Evolutionary conservation across 2,113 vertebrate genomes (phyloP).

Genomic region (Cyanistes caeruleus): DNA sequence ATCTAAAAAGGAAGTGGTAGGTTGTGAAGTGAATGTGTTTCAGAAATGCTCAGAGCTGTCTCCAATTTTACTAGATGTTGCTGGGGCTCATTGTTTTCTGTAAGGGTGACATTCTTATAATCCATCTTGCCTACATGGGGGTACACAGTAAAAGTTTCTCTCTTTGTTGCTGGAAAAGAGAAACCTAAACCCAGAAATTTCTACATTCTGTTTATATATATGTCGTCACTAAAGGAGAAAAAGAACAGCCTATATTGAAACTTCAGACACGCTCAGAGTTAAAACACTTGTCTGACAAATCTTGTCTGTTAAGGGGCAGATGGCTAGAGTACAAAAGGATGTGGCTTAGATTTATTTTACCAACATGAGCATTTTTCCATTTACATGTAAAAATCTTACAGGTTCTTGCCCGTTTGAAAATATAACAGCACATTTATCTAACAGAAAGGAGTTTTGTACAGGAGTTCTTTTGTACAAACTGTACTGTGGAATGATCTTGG

Average conservation of each 20-base stretch:
- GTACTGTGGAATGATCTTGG: background rate
- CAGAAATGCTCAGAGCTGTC: background rate
- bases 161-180: background rate
- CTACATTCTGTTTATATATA: background rate
- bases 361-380: background rate
- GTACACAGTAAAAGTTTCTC: background rate
- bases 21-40: background rate
- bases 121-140: background rate
- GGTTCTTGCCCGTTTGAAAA: background rate
- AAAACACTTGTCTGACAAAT: background rate
- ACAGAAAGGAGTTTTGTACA: background rate
- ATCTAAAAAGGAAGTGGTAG: background rate
- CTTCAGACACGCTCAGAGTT: background rate
- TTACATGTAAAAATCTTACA: background rate
- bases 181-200: background rate
- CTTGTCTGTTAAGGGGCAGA: background rate
- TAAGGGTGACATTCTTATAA: background rate
- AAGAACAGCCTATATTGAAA: background rate
- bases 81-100: background rate
- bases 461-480: background rate
- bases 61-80: background rate
- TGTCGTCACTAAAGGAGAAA: background rate
- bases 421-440: conserved; percentile 1
- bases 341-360: background rate
- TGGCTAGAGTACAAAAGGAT: background rate